Conservation (phyloP, 2,888 invertebrate species). For the Dolomedes plantarius region DNA sequence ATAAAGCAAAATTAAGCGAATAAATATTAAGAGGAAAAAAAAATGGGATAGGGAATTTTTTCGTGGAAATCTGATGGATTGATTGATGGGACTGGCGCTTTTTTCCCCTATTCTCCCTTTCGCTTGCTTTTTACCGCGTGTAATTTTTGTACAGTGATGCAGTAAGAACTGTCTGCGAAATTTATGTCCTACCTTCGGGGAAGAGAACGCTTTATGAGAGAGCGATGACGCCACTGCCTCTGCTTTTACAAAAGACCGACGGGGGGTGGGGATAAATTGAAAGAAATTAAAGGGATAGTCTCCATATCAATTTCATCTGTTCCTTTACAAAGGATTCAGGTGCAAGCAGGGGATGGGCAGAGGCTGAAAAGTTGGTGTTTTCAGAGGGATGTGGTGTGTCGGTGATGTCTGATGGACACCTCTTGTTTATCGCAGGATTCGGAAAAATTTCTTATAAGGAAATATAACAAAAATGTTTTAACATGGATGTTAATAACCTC, state of each 20-base stretch:
- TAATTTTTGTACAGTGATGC: constrained; percentile 58
- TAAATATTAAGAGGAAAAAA: constrained; percentile 33
- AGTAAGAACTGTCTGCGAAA: constrained; percentile 58
- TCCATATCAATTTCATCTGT: constrained; percentile 24
- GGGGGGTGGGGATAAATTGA: constrained; percentile 36
- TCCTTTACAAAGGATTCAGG: too few relatives aligned
- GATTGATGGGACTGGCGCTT: constrained; percentile 55
- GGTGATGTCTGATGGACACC: too few relatives aligned
- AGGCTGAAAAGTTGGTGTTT: too few relatives aligned
- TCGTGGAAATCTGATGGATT: constrained; percentile 66
- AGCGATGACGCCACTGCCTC: constrained; percentile 63
- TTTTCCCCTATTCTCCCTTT: constrained; percentile 14
- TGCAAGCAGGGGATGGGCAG: too few relatives aligned
- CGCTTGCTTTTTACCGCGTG: constrained; percentile 9
- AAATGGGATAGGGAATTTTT: constrained; percentile 38
- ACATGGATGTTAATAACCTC: too few relatives aligned
- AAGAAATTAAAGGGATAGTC: constrained; percentile 66
- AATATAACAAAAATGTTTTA: too few relatives aligned
- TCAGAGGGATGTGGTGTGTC: too few relatives aligned
- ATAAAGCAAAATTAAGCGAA: constrained; percentile 38
- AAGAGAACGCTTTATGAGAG: constrained; percentile 63
- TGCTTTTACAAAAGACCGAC: constrained; percentile 67
- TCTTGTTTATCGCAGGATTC: too few relatives aligned
- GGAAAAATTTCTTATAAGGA: too few relatives aligned
- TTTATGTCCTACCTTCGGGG: constrained; percentile 63